Evolutionary conservation across 2,888 invertebrate species (phyloP).

Genomic region (Thalpophila matura): DNA sequence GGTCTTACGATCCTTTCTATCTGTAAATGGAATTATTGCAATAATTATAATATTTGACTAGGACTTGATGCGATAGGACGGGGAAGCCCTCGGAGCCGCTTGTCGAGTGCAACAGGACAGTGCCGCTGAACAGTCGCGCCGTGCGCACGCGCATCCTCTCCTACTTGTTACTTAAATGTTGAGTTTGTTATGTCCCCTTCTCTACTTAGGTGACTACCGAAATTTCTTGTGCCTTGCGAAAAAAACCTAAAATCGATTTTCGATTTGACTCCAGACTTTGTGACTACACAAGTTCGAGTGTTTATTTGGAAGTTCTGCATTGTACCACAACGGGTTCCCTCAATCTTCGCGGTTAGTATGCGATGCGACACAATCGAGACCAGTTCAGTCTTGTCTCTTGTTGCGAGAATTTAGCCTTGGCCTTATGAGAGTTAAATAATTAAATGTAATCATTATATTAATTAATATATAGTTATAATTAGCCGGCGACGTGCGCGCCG

Average conservation of each 20-base stretch:
- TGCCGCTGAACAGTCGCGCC: conserved; percentile 74
- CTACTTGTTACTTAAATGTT: conserved; percentile 22
- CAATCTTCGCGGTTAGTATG: conserved; percentile 71
- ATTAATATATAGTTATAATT: conserved; percentile 79
- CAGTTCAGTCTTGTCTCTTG: conserved; percentile 88
- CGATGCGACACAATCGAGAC: conserved; percentile 83
- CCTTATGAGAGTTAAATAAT: conserved; percentile 90
- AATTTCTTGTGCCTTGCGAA: conserved; percentile 88
- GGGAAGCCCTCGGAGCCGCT: conserved; percentile 69
- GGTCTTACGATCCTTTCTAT: conserved; percentile 86
- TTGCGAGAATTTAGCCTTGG: conserved; percentile 91
- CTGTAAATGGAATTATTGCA: conserved; percentile 82
- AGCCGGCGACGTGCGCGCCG: conserved; percentile 83
- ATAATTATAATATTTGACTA: conserved; percentile 73
- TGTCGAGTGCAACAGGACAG: conserved; percentile 70
- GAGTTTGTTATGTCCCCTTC: conserved; percentile 60
- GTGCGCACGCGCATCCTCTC: conserved; percentile 49
- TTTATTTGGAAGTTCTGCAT: conserved; percentile 63
- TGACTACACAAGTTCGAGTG: conserved; percentile 66
- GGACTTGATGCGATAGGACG: conserved; percentile 68
- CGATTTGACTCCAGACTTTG: conserved; percentile 69
- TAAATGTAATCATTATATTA: conserved; percentile 88
- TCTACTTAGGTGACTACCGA: conserved; percentile 75
- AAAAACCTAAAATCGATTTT: conserved; percentile 69
- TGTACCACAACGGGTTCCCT: conserved; percentile 65